phyloP scores from a whole-genome alignment of 2,113 vertebrate species.

The Arenaria interpres region DNA sequence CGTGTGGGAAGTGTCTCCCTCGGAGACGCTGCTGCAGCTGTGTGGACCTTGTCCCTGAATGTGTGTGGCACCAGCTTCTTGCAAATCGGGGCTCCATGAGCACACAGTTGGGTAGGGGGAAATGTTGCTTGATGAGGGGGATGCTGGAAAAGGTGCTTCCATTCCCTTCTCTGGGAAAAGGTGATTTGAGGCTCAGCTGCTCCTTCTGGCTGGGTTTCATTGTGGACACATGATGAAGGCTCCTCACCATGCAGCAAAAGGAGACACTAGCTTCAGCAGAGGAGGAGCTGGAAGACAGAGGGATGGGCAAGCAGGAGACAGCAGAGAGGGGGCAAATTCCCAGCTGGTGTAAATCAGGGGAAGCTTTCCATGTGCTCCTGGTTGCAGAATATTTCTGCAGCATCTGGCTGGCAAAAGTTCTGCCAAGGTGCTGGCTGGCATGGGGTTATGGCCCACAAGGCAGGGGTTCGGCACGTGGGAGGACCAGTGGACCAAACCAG shows the following conservation, averaged over 20 bases:
- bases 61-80: not conserved
- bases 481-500: not conserved
- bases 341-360: not conserved
- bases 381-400: not conserved
- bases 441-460: fast-evolving
- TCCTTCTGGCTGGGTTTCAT: not conserved
- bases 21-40: fast-evolving
- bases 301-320: not conserved
- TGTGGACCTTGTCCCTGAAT: not conserved
- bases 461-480: not conserved
- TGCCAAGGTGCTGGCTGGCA: not conserved
- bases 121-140: not conserved
- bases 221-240: not conserved
- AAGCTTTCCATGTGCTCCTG: not conserved
- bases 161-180: not conserved
- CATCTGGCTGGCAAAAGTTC: not conserved
- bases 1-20: constrained; percentile 16
- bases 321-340: not conserved
- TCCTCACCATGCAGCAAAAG: not conserved
- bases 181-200: not conserved
- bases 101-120: not conserved
- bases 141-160: not conserved
- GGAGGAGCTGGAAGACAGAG: not conserved
- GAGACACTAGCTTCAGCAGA: not conserved
- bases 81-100: not conserved